phyloP scores from a whole-genome alignment of 2,888 invertebrate genomes.

The Thymelicus lineola region DNA sequence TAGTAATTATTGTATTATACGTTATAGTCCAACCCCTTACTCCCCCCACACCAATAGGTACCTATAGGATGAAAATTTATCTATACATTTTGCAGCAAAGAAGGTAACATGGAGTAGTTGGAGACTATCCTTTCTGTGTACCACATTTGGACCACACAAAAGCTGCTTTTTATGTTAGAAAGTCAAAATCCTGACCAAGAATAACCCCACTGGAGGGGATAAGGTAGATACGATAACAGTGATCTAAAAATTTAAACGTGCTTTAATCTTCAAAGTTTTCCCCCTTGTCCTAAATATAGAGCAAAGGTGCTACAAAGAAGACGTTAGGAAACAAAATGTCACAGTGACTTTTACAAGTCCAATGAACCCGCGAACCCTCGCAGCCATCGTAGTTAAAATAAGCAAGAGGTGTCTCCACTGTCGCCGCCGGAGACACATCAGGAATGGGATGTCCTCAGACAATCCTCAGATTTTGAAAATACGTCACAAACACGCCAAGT shows the following conservation, averaged over 20 bases:
- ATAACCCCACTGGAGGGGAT: too few species aligned
- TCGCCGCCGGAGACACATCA: slow-evolving; percentile 6
- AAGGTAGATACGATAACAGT: not conserved
- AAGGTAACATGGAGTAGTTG: too few species aligned
- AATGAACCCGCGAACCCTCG: slow-evolving; percentile 42
- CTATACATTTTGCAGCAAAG: too few species aligned
- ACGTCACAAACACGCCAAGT: not conserved
- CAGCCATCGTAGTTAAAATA: slow-evolving; percentile 34
- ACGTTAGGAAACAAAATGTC: slow-evolving; percentile 41
- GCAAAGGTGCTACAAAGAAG: slow-evolving; percentile 30
- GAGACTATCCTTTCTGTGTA: too few species aligned
- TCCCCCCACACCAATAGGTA: too few species aligned
- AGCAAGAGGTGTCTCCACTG: slow-evolving; percentile 20
- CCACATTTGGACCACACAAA: too few species aligned
- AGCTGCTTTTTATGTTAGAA: too few species aligned
- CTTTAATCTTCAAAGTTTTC: not conserved
- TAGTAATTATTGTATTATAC: too few species aligned
- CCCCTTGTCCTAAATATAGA: slow-evolving; percentile 33
- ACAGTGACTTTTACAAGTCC: slow-evolving; percentile 46
- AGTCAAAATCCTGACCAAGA: too few species aligned
- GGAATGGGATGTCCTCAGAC: slow-evolving; percentile 14
- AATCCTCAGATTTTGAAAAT: slow-evolving; percentile 6
- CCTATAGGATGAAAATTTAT: too few species aligned
- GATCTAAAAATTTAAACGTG: not conserved
- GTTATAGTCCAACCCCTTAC: too few species aligned